These are phyloP conservation scores for Enteromius anoplus DNA, from an alignment of 2,797 vertebrate genomes.

Conservation along the genomic window DNA sequence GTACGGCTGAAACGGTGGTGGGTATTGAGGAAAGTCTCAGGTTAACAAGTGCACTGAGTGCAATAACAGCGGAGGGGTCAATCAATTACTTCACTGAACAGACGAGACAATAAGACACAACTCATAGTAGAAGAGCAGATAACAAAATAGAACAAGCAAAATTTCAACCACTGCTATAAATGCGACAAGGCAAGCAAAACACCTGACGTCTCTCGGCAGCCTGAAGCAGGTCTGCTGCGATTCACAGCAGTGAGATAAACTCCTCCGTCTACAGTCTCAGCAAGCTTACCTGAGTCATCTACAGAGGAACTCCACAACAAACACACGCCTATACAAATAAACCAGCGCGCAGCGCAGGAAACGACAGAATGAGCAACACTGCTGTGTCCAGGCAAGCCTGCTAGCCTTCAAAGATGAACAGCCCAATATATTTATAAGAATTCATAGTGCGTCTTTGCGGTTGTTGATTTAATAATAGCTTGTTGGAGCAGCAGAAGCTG, in stretches of 20 bases:
- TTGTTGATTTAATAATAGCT: slow-evolving; percentile 66
- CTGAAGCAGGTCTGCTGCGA: slow-evolving; percentile 48
- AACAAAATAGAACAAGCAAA: slow-evolving; percentile 50
- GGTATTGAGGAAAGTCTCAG: slow-evolving; percentile 11
- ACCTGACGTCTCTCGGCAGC: slow-evolving; percentile 47
- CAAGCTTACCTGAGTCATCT: slow-evolving; percentile 61
- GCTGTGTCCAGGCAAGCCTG: slow-evolving; percentile 46
- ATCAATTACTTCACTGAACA: slow-evolving; percentile 51
- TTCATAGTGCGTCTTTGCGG: slow-evolving; percentile 50
- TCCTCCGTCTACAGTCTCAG: slow-evolving; percentile 51
- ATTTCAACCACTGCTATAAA: slow-evolving; percentile 53
- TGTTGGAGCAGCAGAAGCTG: slow-evolving; percentile 54
- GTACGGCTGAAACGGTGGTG: slow-evolving; percentile 13
- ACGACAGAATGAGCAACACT: slow-evolving; percentile 12
- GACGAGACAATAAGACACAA: slow-evolving; percentile 52
- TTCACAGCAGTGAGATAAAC: slow-evolving; percentile 62
- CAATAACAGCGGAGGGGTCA: slow-evolving; percentile 44
- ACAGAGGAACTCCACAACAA: slow-evolving; percentile 48
- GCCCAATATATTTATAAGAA: slow-evolving; percentile 56
- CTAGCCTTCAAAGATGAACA: slow-evolving; percentile 61
- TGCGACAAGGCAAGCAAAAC: slow-evolving; percentile 56
- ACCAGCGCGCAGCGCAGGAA: slow-evolving; percentile 11
- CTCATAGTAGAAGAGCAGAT: slow-evolving; percentile 52
- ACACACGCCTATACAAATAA: slow-evolving; percentile 25
- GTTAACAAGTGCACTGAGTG: slow-evolving; percentile 30